Evolutionary conservation across 2,888 invertebrate genomes (phyloP).

Genomic region (Lochmaea capreae): DNA sequence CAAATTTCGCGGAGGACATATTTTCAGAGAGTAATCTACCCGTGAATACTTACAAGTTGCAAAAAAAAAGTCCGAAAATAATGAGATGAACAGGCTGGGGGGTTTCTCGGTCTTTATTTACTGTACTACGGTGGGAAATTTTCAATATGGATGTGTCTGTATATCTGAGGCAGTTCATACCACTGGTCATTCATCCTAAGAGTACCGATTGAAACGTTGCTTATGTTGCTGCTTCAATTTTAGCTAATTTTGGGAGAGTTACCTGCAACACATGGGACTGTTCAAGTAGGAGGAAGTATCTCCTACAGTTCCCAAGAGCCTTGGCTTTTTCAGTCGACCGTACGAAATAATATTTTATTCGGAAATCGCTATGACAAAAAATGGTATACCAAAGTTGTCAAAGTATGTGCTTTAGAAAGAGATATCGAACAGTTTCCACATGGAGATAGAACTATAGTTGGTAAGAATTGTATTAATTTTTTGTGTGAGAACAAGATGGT

Average conservation of each 20-base stretch:
- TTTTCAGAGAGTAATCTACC: too few relatives aligned
- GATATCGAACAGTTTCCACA: conserved; percentile 74
- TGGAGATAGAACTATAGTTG: conserved; percentile 67
- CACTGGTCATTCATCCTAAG: too few relatives aligned
- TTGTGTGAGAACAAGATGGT: too few relatives aligned
- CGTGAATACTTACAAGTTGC: too few relatives aligned
- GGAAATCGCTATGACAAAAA: conserved; percentile 67
- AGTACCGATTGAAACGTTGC: not conserved
- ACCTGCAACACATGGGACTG: conserved; percentile 66
- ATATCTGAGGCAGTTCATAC: too few relatives aligned
- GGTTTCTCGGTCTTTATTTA: too few relatives aligned
- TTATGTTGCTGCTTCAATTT: too few relatives aligned
- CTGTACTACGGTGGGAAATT: too few relatives aligned
- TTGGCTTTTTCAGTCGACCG: conserved; percentile 72
- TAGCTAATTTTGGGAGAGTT: conserved; percentile 69
- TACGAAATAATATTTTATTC: conserved; percentile 78
- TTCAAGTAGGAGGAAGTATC: conserved; percentile 68
- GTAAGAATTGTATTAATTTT: not conserved
- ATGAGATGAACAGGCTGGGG: too few relatives aligned
- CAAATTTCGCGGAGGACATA: too few relatives aligned
- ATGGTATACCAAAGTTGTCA: conserved; percentile 68
- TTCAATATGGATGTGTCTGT: too few relatives aligned
- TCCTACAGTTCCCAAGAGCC: conserved; percentile 76
- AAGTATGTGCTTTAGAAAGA: conserved; percentile 71
- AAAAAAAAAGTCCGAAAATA: too few relatives aligned